Percentiles rank a stretch among this genome's conserved stretches.
These are phyloP conservation scores for Ethmia dodecea DNA, from an alignment of 2,888 invertebrate species.

Conservation along the genomic window DNA sequence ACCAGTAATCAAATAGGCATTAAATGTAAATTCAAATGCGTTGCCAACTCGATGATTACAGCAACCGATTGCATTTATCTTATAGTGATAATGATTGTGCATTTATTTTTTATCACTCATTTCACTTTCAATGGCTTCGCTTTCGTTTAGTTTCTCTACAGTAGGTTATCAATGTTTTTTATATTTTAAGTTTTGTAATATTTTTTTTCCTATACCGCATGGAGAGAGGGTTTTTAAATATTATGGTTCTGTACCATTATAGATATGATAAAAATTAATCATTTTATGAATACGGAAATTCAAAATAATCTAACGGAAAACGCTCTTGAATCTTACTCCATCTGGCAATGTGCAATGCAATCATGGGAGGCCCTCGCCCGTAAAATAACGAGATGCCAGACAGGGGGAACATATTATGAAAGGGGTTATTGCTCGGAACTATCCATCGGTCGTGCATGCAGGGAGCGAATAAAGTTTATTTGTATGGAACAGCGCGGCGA, in stretches of 20 bases:
- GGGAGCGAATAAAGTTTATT: constrained; percentile 75
- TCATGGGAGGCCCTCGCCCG: constrained; percentile 61
- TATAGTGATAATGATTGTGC: neutral
- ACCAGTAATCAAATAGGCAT: constrained; percentile 30
- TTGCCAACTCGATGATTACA: neutral
- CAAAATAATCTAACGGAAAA: neutral
- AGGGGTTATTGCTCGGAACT: constrained; percentile 72
- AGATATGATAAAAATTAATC: too few relatives aligned
- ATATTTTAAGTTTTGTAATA: too few relatives aligned
- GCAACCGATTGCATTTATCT: too few relatives aligned
- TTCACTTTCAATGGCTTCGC: too few relatives aligned
- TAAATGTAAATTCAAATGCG: constrained; percentile 17
- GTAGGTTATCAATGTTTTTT: too few relatives aligned
- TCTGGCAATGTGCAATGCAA: constrained; percentile 37
- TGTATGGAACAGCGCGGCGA: constrained; percentile 56
- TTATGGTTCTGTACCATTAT: too few relatives aligned
- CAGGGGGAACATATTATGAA: constrained; percentile 64
- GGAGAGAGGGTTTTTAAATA: too few relatives aligned
- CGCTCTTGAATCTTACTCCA: constrained; percentile 24
- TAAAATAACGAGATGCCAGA: constrained; percentile 67
- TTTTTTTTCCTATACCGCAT: too few relatives aligned
- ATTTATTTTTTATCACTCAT: neutral
- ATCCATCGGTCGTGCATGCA: constrained; percentile 58
- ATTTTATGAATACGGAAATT: too few relatives aligned
- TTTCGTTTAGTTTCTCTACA: too few relatives aligned